Evolutionary conservation across 1,140 invertebrate species (phyloP).

Genomic region (Zaprionus vittiger): DNA sequence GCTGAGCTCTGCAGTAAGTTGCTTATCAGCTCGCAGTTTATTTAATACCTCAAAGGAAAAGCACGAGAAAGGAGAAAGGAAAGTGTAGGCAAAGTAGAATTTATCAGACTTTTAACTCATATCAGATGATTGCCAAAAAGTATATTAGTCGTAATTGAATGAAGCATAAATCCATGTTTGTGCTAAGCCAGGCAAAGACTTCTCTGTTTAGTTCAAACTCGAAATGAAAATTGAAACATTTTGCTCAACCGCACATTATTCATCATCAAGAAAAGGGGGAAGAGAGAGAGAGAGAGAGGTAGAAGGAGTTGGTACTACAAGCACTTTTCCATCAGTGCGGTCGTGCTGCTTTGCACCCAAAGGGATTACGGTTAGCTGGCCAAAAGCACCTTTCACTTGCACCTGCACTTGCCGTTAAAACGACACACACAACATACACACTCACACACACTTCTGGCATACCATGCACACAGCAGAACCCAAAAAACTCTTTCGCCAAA

Average conservation of each 20-base stretch:
- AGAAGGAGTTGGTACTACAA: background rate
- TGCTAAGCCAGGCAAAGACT: background rate
- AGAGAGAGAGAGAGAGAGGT: background rate
- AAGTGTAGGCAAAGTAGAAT: too few species aligned
- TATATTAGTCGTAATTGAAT: background rate
- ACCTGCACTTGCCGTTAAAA: conserved; percentile 34
- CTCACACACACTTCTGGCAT: background rate
- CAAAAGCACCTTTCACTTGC: conserved; percentile 26
- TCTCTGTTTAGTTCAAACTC: background rate
- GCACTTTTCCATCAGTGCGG: conserved; percentile 21
- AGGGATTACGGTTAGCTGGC: conserved; percentile 23
- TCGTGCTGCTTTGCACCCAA: conserved; percentile 17
- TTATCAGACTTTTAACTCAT: background rate
- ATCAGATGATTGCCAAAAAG: background rate
- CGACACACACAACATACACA: conserved; percentile 13
- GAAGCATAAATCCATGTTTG: conserved; percentile 2
- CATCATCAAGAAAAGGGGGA: background rate
- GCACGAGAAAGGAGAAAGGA: too few species aligned
- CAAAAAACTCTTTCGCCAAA: conserved; percentile 21
- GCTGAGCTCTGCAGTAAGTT: background rate
- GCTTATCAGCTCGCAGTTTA: background rate
- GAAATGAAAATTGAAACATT: conserved; percentile 29
- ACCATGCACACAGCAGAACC: background rate
- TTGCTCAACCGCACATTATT: conserved; percentile 27
- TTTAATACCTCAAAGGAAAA: conserved; percentile 3